phyloP scores from a whole-genome alignment of 2,888 invertebrate genomes.

The Byasa hedistus region DNA sequence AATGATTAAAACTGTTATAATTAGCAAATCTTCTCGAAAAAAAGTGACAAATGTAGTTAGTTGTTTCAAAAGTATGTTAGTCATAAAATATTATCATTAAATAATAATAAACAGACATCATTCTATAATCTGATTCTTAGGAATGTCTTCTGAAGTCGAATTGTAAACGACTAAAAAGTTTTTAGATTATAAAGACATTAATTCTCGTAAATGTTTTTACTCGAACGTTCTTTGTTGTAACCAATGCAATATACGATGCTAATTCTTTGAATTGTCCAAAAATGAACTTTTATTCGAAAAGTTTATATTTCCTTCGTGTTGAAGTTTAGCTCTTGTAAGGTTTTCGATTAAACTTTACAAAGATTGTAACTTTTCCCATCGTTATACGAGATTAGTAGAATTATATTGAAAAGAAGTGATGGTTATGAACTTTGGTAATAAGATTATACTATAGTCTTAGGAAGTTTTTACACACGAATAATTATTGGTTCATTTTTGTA shows the following conservation, averaged over 20 bases:
- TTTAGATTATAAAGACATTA: neutral
- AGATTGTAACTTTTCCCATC: slow-evolving; percentile 19
- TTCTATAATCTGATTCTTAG: too few species aligned
- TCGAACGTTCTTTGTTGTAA: neutral
- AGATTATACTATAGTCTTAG: neutral
- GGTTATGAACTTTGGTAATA: neutral
- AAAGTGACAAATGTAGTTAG: too few species aligned
- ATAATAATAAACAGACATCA: too few species aligned
- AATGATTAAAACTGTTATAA: too few species aligned
- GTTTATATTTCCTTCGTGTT: slow-evolving; percentile 1
- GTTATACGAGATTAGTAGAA: slow-evolving; percentile 16
- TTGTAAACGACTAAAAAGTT: neutral
- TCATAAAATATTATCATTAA: too few species aligned
- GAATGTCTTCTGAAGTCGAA: neutral
- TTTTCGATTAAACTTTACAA: slow-evolving; percentile 9
- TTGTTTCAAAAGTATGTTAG: too few species aligned
- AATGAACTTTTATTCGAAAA: slow-evolving; percentile 10
- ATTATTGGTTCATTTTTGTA: too few species aligned
- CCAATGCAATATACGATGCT: neutral
- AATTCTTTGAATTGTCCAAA: neutral
- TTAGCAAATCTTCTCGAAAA: too few species aligned
- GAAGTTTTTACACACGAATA: neutral
- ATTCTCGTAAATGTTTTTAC: neutral
- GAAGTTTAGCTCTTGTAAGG: slow-evolving; percentile 3
- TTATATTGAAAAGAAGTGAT: slow-evolving; percentile 11